Evolutionary conservation across 2,888 invertebrate species (phyloP), one percentile per base, ranked within the genome.

Genomic region (Idaea straminata): DNA sequence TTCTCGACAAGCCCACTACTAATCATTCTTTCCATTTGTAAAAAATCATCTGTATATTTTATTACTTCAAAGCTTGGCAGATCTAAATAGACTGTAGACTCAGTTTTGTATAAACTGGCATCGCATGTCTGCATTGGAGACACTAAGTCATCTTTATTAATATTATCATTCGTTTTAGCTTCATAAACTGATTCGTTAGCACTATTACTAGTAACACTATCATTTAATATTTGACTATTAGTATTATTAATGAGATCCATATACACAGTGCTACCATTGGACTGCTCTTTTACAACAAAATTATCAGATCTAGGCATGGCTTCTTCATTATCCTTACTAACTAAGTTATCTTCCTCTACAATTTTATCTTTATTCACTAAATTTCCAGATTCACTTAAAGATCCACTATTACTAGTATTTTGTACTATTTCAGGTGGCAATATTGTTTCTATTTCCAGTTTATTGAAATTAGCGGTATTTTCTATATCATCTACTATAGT

Each of bases 31-130:
- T 92, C 92, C 61, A 80, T 80, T 65, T 88, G 81, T 67, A 91
- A 77, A 72, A 91, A 89, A 64, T 77, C 77, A 72, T 84, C 76
- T 0, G 86, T 84, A 63, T 84, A 82, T 65, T 85, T 85, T 61
- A 83, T 79, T 61, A 83, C 62, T 36, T 70, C 70, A 47, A 79
- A 78, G 73, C 84, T 86, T 58, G 92, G 92, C 69, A 90, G 80
- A 78, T 92, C 91, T 83, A 92, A 83, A 72, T 92, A 92, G 61
- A 83, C 79, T 0, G 92, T 92, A 38, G 92, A 91, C 70, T 92
- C 91, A 72, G 86, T 83, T 69, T 79, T 83, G 13, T 79, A 66
- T 34, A 75, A 75, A 63, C 75, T 77, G 67, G 70, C 69, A 63
- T 78, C 74, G 64, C 65, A 70, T 38, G 65, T 69, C 5, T 81